Evolutionary conservation across 1,140 invertebrate species (phyloP).

Genomic region (Sipha flava): DNA sequence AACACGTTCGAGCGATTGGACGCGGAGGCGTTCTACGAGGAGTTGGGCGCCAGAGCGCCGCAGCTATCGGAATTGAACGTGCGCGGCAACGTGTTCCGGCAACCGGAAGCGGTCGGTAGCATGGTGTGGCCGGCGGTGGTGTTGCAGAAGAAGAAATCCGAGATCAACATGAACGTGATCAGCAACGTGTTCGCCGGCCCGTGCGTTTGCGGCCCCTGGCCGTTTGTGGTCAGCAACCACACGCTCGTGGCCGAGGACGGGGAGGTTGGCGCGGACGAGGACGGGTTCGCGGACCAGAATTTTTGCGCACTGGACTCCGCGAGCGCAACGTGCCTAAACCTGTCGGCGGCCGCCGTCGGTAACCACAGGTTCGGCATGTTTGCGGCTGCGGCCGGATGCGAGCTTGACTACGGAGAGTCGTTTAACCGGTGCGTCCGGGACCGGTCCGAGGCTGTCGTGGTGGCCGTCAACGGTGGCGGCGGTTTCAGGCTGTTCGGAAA

Average conservation of each 20-base stretch:
- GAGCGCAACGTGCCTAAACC: neutral
- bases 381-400: neutral
- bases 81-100: neutral
- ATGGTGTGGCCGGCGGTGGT: neutral
- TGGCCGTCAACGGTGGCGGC: neutral
- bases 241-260: neutral
- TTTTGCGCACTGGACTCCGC: neutral
- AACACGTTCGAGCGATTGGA: neutral
- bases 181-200: neutral
- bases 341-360: neutral
- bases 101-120: no score
- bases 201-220: neutral
- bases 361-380: neutral
- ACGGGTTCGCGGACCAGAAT: neutral
- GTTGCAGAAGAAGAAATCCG: neutral
- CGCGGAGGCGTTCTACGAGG: neutral
- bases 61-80: neutral
- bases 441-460: no score
- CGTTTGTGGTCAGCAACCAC: neutral
- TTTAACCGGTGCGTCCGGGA: neutral
- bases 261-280: neutral
- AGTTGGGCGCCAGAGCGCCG: no score
- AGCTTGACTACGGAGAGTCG: neutral
- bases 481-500: neutral
- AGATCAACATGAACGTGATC: neutral